phyloP scores from a whole-genome alignment of 1,140 invertebrate genomes.

The Drosophila tani region DNA sequence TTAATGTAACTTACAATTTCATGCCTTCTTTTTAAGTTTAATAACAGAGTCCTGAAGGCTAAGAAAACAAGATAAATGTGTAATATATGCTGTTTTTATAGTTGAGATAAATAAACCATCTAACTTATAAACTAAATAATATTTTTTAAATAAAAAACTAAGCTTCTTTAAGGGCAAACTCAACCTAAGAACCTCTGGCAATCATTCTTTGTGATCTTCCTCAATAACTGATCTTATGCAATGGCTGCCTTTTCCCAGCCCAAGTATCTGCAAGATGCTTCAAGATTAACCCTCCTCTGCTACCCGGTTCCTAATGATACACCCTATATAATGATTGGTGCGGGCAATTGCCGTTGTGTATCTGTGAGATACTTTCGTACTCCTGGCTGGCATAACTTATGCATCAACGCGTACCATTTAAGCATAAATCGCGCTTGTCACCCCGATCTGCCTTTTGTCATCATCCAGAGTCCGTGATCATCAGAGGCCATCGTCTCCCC shows the following conservation, averaged over 20 bases:
- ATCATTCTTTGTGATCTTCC: neutral
- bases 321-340: constrained; percentile 18
- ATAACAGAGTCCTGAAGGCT: too few species aligned
- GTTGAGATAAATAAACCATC: too few species aligned
- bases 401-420: constrained; percentile 80
- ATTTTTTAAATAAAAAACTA: too few species aligned
- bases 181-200: too few species aligned
- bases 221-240: constrained; percentile 1
- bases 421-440: constrained; percentile 79
- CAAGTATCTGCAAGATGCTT: constrained; percentile 2
- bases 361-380: constrained; percentile 57
- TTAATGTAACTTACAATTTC: too few species aligned
- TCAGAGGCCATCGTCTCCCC: constrained; percentile 4
- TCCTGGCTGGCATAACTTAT: constrained; percentile 67
- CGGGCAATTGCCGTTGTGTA: constrained; percentile 37
- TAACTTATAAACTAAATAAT: too few species aligned
- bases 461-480: constrained; percentile 47
- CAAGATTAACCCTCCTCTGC: neutral
- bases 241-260: neutral
- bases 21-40: too few species aligned
- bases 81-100: too few species aligned
- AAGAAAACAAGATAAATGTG: too few species aligned
- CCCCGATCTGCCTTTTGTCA: constrained; percentile 70
- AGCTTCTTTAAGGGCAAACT: neutral
- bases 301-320: constrained; percentile 2